Evolutionary conservation across 2,797 vertebrate genomes (phyloP), one percentile per base, ranked within the genome.

Genomic region (Percopsis omiscomaycus): DNA sequence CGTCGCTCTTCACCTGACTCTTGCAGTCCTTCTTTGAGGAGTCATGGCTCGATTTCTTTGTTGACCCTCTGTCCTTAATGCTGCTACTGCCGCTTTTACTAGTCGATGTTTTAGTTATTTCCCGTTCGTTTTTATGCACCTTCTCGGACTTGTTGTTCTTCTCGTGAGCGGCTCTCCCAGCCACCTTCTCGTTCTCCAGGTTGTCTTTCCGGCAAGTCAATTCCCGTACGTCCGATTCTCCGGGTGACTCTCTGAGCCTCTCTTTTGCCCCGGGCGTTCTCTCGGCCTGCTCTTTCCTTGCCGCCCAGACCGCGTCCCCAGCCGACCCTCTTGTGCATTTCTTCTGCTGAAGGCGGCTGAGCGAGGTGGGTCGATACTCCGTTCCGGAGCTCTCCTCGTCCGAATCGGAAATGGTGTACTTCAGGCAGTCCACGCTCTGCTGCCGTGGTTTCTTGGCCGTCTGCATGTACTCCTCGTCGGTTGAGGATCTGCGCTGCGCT

Each of bases 401-500:
- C 0, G 96, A 96, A 48, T 97, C 96, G 0, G 96, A 96, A 75
- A 95, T 75, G 0, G 89, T 89, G 78, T 90, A 94, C 1, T 92
- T 94, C 75, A 82, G 0, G 5, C 66, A 32, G 66, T 89, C 81
- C 0, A 73, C 12, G 3, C 15, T 63, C 1, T 64, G 59, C 8
- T 83, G 90, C 0, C 82, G 90, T 4, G 89, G 61, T 57, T 93
- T 96, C 86, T 96, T 97, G 0, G 27, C 68, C 0, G 69, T 86
- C 0, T 93, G 91, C 0, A 89, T 88, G 3, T 91, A 93, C 10
- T 89, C 91, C 4, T 94, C 93, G 0, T 92, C 89, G 0, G 71
- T 69, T 1, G 74, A 73, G 8, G 75, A 80, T 10, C 76, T 55
- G n/a, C 72, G 64, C 0, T 59, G 71, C 61, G 32, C 59, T 2